Evolutionary conservation across 2,113 vertebrate genomes (phyloP), one percentile per base, ranked within the genome.

Genomic region (Argyrosomus japonicus): DNA sequence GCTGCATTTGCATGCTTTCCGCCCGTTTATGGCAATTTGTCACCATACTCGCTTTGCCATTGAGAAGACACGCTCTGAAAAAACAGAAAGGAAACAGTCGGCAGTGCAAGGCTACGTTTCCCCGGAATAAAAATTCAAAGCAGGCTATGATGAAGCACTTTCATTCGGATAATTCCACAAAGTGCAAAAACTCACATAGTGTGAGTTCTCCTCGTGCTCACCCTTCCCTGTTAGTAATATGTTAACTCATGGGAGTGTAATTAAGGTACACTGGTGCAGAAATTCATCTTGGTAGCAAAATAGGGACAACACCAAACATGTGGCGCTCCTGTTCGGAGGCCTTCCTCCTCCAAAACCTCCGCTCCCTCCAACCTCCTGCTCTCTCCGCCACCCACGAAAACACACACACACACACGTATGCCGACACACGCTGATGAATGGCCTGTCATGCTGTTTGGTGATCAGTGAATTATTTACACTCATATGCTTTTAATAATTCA

Each of bases 391-490:
- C 88, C 82, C 93, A 78, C 85, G 83, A 91, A 81, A 87, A 91
- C 72, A 0, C 65, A 79, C 83, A n/a, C 68, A 9, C 32, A 81
- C 45, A 91, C 79, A 84, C 85, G 89, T 69, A 0, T 18, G 56
- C 23, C 27, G 27, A 93, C 85, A 0, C 67, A 56, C 76, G 76
- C 95, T 98, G 97, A 97, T 97, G 96, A 97, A 97, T 97, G 96
- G 95, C 93, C 96, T 96, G 97, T 96, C 97, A 95, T 93, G 92
- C 95, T 90, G 94, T 95, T 96, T 97, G 96, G 96, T 96, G 96
- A 97, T 96, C 96, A 93, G 95, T 97, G 95, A 97, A 97, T 97
- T 97, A 97, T 97, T 97, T 97, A 97, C 97, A 95, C 93, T 95
- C 95, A 95, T 95, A 96, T 80, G 92, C 77, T 78, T 95, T 97